These are phyloP conservation scores for Sylvietta virens DNA, from an alignment of 2,113 vertebrate species.

Conservation along the genomic window DNA sequence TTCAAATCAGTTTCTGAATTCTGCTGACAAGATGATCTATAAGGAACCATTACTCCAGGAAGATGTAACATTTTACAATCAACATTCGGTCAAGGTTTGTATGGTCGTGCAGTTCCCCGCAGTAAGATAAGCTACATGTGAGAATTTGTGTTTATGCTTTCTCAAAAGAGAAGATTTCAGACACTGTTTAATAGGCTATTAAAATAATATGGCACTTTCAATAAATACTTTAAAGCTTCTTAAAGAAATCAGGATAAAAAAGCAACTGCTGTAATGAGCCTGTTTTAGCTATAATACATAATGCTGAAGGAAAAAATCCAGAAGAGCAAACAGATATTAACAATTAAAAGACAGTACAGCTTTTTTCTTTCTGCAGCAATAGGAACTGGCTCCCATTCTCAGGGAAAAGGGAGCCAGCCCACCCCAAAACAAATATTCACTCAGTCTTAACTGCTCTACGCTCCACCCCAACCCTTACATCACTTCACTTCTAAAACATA, in stretches of 20 bases:
- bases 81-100: not conserved
- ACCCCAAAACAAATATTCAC: slow-evolving; percentile 6
- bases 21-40: slow-evolving; percentile 47
- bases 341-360: slow-evolving; percentile 64
- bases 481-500: slow-evolving; percentile 55
- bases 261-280: slow-evolving; percentile 79
- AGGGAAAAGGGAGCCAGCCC: not conserved
- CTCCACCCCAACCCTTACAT: slow-evolving; percentile 42
- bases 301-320: slow-evolving; percentile 61
- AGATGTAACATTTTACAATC: slow-evolving; percentile 26
- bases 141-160: slow-evolving; percentile 8
- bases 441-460: slow-evolving; percentile 11
- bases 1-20: not conserved
- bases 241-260: slow-evolving; percentile 72
- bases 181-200: slow-evolving; percentile 60
- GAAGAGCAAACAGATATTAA: slow-evolving; percentile 41
- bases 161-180: slow-evolving; percentile 32
- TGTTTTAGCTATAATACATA: slow-evolving; percentile 57
- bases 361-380: slow-evolving; percentile 52
- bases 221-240: slow-evolving; percentile 82
- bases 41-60: slow-evolving; percentile 28
- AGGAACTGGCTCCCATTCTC: not conserved
- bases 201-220: slow-evolving; percentile 80
- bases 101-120: not conserved
- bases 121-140: slow-evolving; percentile 1